phyloP scores from a whole-genome alignment of 1,140 invertebrate genomes.

The Diorhabda sublineata region DNA sequence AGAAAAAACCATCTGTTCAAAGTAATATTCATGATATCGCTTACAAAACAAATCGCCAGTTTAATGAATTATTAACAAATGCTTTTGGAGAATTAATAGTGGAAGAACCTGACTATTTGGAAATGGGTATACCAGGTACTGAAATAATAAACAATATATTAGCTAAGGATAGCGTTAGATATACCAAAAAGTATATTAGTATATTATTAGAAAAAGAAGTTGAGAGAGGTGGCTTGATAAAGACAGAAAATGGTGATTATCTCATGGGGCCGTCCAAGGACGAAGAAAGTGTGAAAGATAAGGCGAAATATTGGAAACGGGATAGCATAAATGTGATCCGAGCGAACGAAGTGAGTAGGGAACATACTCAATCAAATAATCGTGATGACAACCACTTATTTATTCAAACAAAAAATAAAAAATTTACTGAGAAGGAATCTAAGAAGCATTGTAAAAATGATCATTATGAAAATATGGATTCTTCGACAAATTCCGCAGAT shows the following conservation, averaged over 20 bases:
- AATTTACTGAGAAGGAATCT: conserved; percentile 14
- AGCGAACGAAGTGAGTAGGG: neutral
- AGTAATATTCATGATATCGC: conserved; percentile 15
- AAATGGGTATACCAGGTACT: conserved; percentile 62
- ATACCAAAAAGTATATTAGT: conserved; percentile 61
- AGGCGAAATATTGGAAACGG: conserved; percentile 10
- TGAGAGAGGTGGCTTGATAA: conserved; percentile 61
- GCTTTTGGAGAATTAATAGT: conserved; percentile 65
- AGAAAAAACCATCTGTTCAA: conserved; percentile 21
- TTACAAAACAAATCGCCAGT: conserved; percentile 40
- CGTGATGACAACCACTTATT: conserved; percentile 5
- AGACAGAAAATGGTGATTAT: conserved; percentile 63
- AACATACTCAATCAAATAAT: conserved; percentile 8
- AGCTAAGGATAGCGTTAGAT: conserved; percentile 59
- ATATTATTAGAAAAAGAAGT: conserved; percentile 64
- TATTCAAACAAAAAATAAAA: conserved; percentile 21
- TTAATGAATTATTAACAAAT: conserved; percentile 55
- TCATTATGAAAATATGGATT: conserved; percentile 26
- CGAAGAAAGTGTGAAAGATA: conserved; percentile 33
- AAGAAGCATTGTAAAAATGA: conserved; percentile 14
- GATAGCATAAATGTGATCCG: conserved; percentile 14
- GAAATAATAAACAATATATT: conserved; percentile 61
- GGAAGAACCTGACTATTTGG: conserved; percentile 65
- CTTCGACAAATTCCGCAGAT: conserved; percentile 21
- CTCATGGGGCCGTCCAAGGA: conserved; percentile 53